A percentile compares a stretch with the other conserved stretches of the same genome.
phyloP scores from a whole-genome alignment of 2,888 invertebrate species.

The Acrocyrtus sp. region DNA sequence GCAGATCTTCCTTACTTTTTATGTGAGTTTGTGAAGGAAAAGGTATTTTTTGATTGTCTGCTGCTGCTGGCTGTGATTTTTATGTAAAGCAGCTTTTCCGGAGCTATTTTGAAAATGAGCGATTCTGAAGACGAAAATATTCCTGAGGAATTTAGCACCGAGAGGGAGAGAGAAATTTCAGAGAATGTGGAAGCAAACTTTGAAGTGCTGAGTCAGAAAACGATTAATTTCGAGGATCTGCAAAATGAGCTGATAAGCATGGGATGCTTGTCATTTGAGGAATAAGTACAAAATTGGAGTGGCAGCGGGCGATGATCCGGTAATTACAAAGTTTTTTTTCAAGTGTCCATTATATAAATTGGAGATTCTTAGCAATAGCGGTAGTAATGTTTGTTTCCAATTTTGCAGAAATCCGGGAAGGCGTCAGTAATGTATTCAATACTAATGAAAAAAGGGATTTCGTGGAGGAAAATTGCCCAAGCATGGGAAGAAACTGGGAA shows the following conservation, averaged over 20 bases:
- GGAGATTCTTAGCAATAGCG: no score
- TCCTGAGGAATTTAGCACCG: conserved; percentile 30
- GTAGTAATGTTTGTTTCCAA: no score
- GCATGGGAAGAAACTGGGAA: conserved; percentile 54
- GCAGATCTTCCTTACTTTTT: no score
- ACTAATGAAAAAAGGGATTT: conserved; percentile 33
- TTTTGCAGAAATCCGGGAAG: conserved; percentile 40
- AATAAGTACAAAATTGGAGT: conserved; percentile 52
- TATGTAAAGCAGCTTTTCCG: no score
- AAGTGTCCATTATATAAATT: no score
- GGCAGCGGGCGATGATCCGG: conserved; percentile 48
- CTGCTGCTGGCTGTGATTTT: no score
- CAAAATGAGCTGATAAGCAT: conserved; percentile 44
- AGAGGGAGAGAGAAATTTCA: conserved; percentile 38
- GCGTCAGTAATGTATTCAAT: conserved; percentile 43
- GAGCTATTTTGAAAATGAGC: conserved; percentile 30
- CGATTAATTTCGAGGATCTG: conserved; percentile 52
- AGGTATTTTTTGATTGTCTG: no score
- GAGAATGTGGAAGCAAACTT: conserved; percentile 31
- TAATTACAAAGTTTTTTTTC: no score
- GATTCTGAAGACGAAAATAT: conserved; percentile 32
- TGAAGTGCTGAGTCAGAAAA: conserved; percentile 47
- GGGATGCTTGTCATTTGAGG: conserved; percentile 50
- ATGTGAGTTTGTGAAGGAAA: no score
- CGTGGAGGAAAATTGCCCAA: conserved; percentile 43